Evolutionary conservation across 2,113 vertebrate species (phyloP), one percentile per base, ranked within the genome.

Genomic region (Emydocephalus ijimae): DNA sequence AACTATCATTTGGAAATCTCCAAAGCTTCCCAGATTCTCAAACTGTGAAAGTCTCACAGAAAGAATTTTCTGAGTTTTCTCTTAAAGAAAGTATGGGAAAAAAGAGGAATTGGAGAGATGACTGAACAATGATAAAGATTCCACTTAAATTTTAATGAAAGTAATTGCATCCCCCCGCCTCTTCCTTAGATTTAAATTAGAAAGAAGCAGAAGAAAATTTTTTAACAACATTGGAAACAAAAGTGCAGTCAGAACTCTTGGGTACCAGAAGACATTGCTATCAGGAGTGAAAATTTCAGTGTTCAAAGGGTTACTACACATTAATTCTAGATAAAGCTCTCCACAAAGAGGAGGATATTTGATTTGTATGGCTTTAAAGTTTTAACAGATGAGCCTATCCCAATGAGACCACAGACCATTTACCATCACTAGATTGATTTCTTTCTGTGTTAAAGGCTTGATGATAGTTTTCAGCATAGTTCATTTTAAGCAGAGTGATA

Each of bases 341-440:
- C 61, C 94, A 91, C 74, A 94, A 96, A 95, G 29, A 57, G 45
- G 94, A 96, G 89, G 88, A 93, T 96, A 96, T 97, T 96, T 97
- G 89, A 95, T 95, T 96, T 96, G 64, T 96, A 95, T 95, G 91
- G 90, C 90, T 96, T 97, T 95, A 97, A 95, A 95, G 96, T 96
- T 97, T 96, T 97, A 96, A 96, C 92, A 96, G 95, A 95, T 96
- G 94, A 95, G 86, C 94, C 89, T 96, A 94, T 94, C 50, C 94
- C 93, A 96, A 12, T 94, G 96, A 96, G 97, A 95, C 87, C 90
- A 95, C 85, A 96, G 95, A 93, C 89, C 89, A 95, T 96, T 97
- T 97, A 94, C 54, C 34, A 92, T 96, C 87, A 93, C 88, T 92
- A 94, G 94, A 95, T 95, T 95, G 94, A 97, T 96, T 97, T 97